Percentiles rank a stretch among this genome's conserved stretches.
phyloP scores from a whole-genome alignment of 2,797 vertebrate genomes.

The Falco concolor region DNA sequence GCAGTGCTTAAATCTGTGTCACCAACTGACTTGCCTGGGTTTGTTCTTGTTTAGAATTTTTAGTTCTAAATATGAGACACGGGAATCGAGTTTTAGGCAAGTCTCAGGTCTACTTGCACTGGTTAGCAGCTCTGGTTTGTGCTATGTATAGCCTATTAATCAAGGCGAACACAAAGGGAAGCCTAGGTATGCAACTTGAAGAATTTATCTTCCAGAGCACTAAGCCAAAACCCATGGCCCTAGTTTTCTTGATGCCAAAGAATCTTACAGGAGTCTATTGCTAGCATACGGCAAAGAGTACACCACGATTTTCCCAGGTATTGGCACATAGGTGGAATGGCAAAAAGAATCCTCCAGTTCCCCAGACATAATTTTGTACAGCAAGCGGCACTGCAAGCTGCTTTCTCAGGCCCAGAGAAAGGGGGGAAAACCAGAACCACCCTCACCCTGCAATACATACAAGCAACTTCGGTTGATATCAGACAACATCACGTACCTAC shows the following conservation, averaged over 20 bases:
- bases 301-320: background rate
- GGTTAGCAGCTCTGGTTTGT: background rate
- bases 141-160: background rate
- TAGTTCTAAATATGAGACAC: background rate
- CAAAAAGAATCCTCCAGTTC: background rate
- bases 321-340: background rate
- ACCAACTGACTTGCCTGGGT: background rate
- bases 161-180: background rate
- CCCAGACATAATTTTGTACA: background rate
- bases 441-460: background rate
- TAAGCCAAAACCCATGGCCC: background rate
- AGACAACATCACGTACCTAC: background rate
- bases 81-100: background rate
- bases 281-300: background rate
- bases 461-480: background rate
- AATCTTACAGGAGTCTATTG: background rate
- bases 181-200: background rate
- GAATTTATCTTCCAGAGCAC: background rate
- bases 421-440: accelerated
- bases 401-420: background rate
- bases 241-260: background rate
- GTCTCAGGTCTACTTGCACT: background rate
- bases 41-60: background rate
- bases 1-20: background rate
- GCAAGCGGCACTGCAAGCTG: background rate